These are phyloP conservation scores for Cryptocephalus primarius DNA, from an alignment of 2,888 invertebrate species.

Conservation along the genomic window DNA sequence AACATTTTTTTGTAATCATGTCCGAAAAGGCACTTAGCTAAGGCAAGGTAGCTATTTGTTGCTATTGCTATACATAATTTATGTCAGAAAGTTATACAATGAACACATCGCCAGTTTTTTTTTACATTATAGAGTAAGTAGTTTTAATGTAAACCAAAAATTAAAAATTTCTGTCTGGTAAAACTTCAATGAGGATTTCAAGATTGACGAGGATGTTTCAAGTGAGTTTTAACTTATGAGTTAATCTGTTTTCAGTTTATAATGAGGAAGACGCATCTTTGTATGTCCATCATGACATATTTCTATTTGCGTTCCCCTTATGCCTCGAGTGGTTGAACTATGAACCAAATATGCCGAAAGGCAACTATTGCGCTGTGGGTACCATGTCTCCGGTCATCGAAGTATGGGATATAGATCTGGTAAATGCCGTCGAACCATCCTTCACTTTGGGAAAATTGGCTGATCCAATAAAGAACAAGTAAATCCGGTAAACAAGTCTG, in stretches of 20 bases:
- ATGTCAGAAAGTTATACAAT: no score
- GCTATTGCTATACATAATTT: no score
- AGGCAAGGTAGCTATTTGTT: no score
- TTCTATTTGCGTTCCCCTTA: constrained; percentile 81
- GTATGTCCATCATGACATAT: constrained; percentile 89
- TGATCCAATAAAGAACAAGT: no score
- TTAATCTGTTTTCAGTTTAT: constrained; percentile 42
- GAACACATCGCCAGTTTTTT: no score
- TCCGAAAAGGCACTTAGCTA: no score
- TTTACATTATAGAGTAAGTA: no score
- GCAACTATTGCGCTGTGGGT: constrained; percentile 85
- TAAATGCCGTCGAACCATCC: constrained; percentile 82
- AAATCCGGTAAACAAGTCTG: neutral
- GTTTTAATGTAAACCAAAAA: no score
- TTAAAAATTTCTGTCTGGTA: no score
- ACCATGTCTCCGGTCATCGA: constrained; percentile 88
- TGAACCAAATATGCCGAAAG: constrained; percentile 65
- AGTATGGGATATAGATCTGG: constrained; percentile 94
- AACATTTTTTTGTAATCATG: no score
- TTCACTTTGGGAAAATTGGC: constrained; percentile 57
- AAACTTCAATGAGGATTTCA: no score
- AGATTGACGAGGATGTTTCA: no score
- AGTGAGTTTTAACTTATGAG: constrained; percentile 40
- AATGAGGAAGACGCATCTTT: constrained; percentile 82
- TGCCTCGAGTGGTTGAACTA: constrained; percentile 90